These are phyloP conservation scores for Todiramphus chloris DNA, from an alignment of 2,113 vertebrate genomes.

Conservation along the genomic window DNA sequence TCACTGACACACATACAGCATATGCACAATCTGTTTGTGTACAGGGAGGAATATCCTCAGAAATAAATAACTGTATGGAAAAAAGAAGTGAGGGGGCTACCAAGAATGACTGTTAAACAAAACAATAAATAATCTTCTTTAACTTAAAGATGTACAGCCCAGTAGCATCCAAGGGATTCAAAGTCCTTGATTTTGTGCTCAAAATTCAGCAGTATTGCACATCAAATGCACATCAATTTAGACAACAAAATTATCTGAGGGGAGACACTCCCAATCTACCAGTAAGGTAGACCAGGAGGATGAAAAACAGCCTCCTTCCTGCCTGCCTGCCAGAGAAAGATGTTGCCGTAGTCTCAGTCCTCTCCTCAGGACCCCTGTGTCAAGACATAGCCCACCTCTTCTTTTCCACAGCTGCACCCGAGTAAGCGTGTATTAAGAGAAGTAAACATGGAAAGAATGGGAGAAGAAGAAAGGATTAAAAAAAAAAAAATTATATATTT, in stretches of 20 bases:
- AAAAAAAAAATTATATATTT: not conserved
- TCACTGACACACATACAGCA: not conserved
- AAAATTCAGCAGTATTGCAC: not conserved
- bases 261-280: not conserved
- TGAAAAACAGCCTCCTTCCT: not conserved
- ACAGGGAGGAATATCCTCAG: not conserved
- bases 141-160: not conserved
- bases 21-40: not conserved
- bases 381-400: not conserved
- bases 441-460: not conserved
- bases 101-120: not conserved
- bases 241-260: not conserved
- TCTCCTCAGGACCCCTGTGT: not conserved
- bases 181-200: not conserved
- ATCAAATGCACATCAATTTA: not conserved
- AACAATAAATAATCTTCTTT: not conserved
- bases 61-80: not conserved
- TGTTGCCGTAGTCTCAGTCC: not conserved
- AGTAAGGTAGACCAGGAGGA: not conserved
- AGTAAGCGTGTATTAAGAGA: not conserved
- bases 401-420: not conserved
- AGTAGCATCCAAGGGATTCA: not conserved
- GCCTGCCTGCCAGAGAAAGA: not conserved
- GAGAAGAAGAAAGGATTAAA: not conserved
- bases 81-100: not conserved